A percentile compares a stretch with the other conserved stretches of the same genome.
Conservation (phyloP, 2,888 invertebrate species). For the Melanostoma mellinum region DNA sequence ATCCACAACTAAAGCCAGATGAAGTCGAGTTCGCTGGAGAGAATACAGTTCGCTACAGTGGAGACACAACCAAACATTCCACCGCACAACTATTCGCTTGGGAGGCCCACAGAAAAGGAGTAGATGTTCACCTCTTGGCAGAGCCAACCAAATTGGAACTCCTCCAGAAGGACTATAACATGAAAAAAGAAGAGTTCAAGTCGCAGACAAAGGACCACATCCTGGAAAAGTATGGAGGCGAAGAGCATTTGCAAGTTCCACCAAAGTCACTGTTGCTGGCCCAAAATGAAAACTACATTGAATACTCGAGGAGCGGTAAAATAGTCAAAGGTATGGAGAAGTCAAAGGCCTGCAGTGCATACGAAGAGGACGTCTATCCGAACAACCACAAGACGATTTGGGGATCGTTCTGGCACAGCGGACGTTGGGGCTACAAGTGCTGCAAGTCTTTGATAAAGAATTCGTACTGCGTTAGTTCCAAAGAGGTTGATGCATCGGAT, state of each 20-base stretch:
- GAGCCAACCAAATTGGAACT: slow-evolving; percentile 98
- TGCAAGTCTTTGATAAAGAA: slow-evolving; percentile 92
- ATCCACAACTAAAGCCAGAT: slow-evolving; percentile 84
- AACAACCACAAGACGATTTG: slow-evolving; percentile 97
- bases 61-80: slow-evolving; percentile 95
- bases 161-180: slow-evolving; percentile 93
- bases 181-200: slow-evolving; percentile 95
- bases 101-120: slow-evolving; percentile 96
- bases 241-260: slow-evolving; percentile 93
- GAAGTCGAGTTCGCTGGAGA: slow-evolving; percentile 95
- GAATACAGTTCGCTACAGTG: slow-evolving; percentile 96
- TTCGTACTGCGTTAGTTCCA: slow-evolving; percentile 79
- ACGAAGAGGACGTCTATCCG: slow-evolving; percentile 95
- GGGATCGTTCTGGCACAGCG: slow-evolving; percentile 97
- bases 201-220: slow-evolving; percentile 92
- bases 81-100: slow-evolving; percentile 97
- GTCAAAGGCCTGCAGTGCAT: slow-evolving; percentile 91
- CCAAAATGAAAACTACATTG: slow-evolving; percentile 97
- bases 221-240: slow-evolving; percentile 96
- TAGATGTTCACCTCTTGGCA: slow-evolving; percentile 97
- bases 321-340: slow-evolving; percentile 94
- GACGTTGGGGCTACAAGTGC: slow-evolving; percentile 98
- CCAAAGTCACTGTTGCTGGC: slow-evolving; percentile 93
- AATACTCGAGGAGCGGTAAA: slow-evolving; percentile 97
- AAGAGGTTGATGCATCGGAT: slow-evolving; percentile 74